phyloP scores from a whole-genome alignment of 1,140 invertebrate species.

The Temnothorax curvispinosus region DNA sequence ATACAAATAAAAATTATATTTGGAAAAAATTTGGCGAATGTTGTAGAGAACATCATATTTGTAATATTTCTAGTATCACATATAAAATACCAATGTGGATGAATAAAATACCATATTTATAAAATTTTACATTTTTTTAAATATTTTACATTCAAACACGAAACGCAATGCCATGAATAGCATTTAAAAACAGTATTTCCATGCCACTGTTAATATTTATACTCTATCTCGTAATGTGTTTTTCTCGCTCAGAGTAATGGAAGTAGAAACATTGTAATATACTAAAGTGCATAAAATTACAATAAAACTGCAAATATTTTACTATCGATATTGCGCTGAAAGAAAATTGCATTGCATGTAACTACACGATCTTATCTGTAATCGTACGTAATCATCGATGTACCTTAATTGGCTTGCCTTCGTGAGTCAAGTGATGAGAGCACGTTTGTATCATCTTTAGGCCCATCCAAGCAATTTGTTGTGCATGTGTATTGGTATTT shows the following conservation, averaged over 20 bases:
- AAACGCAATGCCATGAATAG: not conserved
- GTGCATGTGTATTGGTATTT: constrained; percentile 93
- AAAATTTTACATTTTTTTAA: not conserved
- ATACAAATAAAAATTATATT: not conserved
- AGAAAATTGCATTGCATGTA: constrained; percentile 32
- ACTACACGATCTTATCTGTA: constrained; percentile 33
- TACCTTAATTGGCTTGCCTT: constrained; percentile 95
- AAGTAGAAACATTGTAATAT: not conserved
- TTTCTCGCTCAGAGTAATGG: not conserved
- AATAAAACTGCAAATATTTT: constrained; percentile 13
- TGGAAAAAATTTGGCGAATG: not conserved
- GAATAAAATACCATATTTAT: not conserved
- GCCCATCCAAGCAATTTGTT: constrained; percentile 98
- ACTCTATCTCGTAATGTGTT: not conserved
- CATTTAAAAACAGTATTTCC: not conserved
- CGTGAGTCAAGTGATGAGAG: constrained; percentile 93
- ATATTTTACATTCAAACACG: not conserved
- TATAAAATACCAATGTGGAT: not conserved
- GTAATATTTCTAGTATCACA: not conserved
- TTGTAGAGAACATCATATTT: not conserved
- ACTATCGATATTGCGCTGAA: not conserved
- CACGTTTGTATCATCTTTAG: constrained; percentile 96
- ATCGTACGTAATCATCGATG: constrained; percentile 18
- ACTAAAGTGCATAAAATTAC: constrained; percentile 12
- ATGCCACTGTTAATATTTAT: not conserved